Percentiles rank a stretch among this genome's conserved stretches.
Evolutionary conservation across 1,140 invertebrate species (phyloP).

Genomic region (Orius insidiosus): DNA sequence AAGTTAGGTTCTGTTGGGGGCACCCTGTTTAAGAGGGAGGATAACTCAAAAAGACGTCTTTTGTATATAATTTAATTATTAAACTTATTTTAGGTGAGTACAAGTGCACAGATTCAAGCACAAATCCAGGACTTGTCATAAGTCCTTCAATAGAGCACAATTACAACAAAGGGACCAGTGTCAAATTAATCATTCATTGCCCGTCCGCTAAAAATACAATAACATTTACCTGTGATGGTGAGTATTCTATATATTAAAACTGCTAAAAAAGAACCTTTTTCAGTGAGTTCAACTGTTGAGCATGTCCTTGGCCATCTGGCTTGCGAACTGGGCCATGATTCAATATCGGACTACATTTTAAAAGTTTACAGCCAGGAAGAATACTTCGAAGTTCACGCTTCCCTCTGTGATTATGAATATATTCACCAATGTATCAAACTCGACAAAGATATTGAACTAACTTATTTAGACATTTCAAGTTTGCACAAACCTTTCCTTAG

Average conservation of each 20-base stretch:
- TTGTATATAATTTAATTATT: slow-evolving; percentile 2
- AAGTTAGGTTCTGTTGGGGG: no score
- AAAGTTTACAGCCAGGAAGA: slow-evolving; percentile 68
- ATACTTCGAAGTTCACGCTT: slow-evolving; percentile 50
- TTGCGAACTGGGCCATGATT: slow-evolving; percentile 55
- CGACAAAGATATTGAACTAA: slow-evolving; percentile 74
- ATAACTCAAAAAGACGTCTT: slow-evolving; percentile 12
- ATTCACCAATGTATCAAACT: slow-evolving; percentile 76
- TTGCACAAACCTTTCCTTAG: slow-evolving; percentile 45
- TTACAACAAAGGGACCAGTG: slow-evolving; percentile 58
- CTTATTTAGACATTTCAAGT: slow-evolving; percentile 39
- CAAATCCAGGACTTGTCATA: slow-evolving; percentile 64
- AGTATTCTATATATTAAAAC: slow-evolving; percentile 21
- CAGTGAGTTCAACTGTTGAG: slow-evolving; percentile 69
- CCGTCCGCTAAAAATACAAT: slow-evolving; percentile 41
- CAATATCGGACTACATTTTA: slow-evolving; percentile 29
- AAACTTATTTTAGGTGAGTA: slow-evolving; percentile 40
- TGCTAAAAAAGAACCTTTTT: no score
- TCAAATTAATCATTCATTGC: slow-evolving; percentile 64
- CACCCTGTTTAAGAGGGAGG: no score
- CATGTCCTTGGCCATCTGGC: slow-evolving; percentile 77
- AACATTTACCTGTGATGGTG: slow-evolving; percentile 75
- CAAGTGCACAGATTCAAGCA: slow-evolving; percentile 43
- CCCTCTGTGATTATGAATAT: slow-evolving; percentile 77
- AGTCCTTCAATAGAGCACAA: slow-evolving; percentile 63